These are phyloP conservation scores for Rhabdomys pumilio DNA, from an alignment of 2,797 vertebrate genomes.

Conservation along the genomic window DNA sequence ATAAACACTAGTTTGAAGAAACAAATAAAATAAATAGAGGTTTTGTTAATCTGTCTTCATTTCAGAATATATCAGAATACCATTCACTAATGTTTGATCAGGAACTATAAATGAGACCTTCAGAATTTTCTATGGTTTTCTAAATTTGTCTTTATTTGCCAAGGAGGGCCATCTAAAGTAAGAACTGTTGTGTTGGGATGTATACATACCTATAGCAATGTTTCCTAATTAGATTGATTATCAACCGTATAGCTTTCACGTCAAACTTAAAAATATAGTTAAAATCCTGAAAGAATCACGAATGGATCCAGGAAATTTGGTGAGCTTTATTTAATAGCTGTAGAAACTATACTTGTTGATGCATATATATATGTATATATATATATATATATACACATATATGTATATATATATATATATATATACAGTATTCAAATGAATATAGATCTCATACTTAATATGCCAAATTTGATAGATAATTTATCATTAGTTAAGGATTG, in stretches of 20 bases:
- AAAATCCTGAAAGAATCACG: background rate
- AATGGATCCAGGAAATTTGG: conserved; percentile 2
- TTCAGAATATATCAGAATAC: background rate
- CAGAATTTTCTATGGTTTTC: background rate
- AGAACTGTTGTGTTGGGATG: background rate
- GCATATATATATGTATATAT: no score
- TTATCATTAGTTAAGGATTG: background rate
- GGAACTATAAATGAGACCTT: background rate
- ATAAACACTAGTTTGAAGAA: background rate
- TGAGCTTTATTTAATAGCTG: background rate
- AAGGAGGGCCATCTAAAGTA: background rate
- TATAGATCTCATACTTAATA: background rate
- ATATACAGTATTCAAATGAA: background rate
- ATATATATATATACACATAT: no score
- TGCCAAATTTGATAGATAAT: background rate
- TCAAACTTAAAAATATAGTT: background rate
- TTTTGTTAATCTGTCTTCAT: background rate
- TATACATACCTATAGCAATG: background rate
- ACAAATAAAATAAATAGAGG: background rate
- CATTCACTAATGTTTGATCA: background rate
- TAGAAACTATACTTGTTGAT: background rate
- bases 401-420: no score
- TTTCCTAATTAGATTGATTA: background rate
- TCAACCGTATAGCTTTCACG: background rate
- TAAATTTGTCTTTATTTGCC: background rate